Evolutionary conservation across 2,797 vertebrate genomes (phyloP).

Genomic region (Tragelaphus eurycerus): DNA sequence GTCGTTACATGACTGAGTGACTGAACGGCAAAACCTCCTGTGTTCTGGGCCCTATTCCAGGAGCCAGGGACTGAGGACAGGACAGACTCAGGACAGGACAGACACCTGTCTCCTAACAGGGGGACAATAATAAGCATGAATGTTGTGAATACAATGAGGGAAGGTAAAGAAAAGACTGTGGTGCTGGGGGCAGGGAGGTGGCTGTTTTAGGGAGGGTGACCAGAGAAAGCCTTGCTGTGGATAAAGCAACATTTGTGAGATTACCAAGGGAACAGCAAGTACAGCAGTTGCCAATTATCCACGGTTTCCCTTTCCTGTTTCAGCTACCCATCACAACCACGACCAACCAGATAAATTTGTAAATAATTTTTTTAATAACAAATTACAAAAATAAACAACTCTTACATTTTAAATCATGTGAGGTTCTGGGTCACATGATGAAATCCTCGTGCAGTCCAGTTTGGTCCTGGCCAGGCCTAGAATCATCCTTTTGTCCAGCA

Average conservation of each 20-base stretch:
- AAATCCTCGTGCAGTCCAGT: rapidly evolving
- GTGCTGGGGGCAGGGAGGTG: background rate
- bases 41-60: background rate
- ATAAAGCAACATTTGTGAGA: background rate
- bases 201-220: background rate
- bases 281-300: rapidly evolving
- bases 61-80: background rate
- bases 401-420: background rate
- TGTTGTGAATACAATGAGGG: background rate
- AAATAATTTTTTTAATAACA: background rate
- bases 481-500: background rate
- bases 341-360: background rate
- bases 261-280: background rate
- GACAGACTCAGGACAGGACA: background rate
- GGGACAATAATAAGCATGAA: background rate
- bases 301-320: background rate
- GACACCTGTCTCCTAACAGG: background rate
- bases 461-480: background rate
- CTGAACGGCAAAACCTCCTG: background rate
- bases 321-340: background rate
- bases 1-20: background rate
- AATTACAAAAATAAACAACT: background rate
- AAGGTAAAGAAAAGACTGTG: background rate
- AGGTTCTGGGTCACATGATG: background rate
- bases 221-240: background rate